Evolutionary conservation across 2,888 invertebrate species (phyloP), one percentile per base, ranked within the genome.

Genomic region (Notodonta ziczac): DNA sequence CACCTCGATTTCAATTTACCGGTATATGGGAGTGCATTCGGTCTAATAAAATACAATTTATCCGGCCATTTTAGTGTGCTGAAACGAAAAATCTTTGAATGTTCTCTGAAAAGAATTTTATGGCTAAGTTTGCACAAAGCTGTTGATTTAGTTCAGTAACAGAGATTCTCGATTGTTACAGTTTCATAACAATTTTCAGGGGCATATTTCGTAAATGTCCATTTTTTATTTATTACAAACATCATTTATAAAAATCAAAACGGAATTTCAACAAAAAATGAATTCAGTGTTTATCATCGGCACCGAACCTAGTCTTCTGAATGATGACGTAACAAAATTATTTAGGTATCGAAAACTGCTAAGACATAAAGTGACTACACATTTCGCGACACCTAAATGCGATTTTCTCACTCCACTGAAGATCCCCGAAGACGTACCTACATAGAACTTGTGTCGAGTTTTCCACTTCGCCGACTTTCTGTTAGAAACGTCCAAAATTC

Each of bases 381-480:
- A 60, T 59, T 65, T 59, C 50, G 55, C 56, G 54, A 65, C 65
- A 72, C 68, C 66, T 56, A 51, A 63, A 70, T 70, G 67, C 67
- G 67, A 72, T 76, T 76, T 73, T 67, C 69, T 67, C 74, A 68
- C 67, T 68, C 70, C 67, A 76, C 55, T 68, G 60, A 60, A 13
- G 32, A 40, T 16, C 61, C 65, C 57, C 60, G 44, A 52, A 57
- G 52, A 61, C 57, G 44, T 24, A 24, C 24, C 1, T 32, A 60
- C 54, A 63, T 63, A 53, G 63, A 60, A 69, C 46, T 54, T 58
- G 42, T 59, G 60, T 60, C 69, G 63, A 61, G 63, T 67, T 66
- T 69, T 56, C 44, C 69, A 61, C 62, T 63, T 63, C 63, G 60
- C 40, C 58, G 63, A 46, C 50, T 59, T 61, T 58, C n/a, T 63